Conservation (phyloP, 1,140 invertebrate genomes). For the Ceratina australensis region DNA sequence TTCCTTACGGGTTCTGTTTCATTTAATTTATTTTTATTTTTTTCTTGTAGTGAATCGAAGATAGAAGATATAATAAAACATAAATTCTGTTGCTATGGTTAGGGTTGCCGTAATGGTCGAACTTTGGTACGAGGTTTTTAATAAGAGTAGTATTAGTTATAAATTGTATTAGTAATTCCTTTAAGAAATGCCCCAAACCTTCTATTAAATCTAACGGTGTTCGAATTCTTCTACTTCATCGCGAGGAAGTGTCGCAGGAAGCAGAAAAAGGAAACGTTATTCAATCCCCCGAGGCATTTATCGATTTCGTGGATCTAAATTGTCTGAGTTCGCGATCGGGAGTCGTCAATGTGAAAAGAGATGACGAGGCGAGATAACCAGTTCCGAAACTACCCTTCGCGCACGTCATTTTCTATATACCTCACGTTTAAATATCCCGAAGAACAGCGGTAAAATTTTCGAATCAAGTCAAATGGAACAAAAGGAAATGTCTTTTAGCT, state of each 20-base stretch:
- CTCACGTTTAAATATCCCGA: not conserved
- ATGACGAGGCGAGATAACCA: slow-evolving; percentile 6
- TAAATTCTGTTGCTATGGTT: too few relatives aligned
- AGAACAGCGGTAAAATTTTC: slow-evolving; percentile 25
- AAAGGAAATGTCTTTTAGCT: not conserved
- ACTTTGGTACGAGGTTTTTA: too few relatives aligned
- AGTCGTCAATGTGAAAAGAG: slow-evolving; percentile 6
- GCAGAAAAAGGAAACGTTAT: not conserved
- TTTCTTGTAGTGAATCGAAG: too few relatives aligned
- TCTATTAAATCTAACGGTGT: not conserved
- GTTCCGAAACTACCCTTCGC: not conserved
- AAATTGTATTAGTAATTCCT: too few relatives aligned
- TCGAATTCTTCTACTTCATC: not conserved
- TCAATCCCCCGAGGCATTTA: slow-evolving; percentile 15
- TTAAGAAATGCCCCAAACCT: not conserved
- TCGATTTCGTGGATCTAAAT: slow-evolving; percentile 14
- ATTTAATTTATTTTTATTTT: too few relatives aligned
- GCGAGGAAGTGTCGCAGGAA: not conserved
- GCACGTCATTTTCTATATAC: not conserved
- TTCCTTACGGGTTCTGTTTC: too few relatives aligned
- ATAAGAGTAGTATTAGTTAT: too few relatives aligned
- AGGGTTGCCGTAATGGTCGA: too few relatives aligned
- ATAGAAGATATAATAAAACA: too few relatives aligned
- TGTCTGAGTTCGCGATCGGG: slow-evolving; percentile 1
- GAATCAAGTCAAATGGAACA: slow-evolving; percentile 34